Base-by-base conservation (phyloP, 2,888 invertebrate species). In the Meganola albula region DNA sequence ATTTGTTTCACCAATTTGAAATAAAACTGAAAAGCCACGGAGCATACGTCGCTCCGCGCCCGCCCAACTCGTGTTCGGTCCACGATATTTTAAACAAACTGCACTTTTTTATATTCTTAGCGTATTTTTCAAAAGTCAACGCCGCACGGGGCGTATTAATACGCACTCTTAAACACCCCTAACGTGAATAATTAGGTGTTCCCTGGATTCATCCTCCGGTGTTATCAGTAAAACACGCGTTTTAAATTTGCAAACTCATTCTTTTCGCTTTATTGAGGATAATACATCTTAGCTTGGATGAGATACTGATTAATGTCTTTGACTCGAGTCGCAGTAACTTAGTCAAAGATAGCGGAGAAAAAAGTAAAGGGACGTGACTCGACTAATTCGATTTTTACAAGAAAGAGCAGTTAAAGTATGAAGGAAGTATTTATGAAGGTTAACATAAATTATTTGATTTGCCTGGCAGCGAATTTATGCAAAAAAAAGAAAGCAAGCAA, bases 151-250 rank as follows among this genome's bases (percentile, higher is more conserved):
- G 69, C 68, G 68, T 74, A 74, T 78, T 84, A 83, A 82, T 79
- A 77, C 76, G 69, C 67, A 59, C 69, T 72, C 69, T 75, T 77
- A 77, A 74, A 74, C 82, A 74, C 75, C 83, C 83, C 78, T 69
- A 74, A 84, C 83, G 78, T 83, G 84, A 85, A 84, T 84, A 84
- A 85, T 84, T 84, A 83, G 79, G 74, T 82, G 79, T 80, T 79
- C 75, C 66, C 65, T 53, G 67, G 71, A 75, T 80, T 83, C 74
- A 74, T 74, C 66, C 65, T 48, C 53, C 59, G 42, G 62, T 57
- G 72, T 79, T 83, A 84, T 84, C 85, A 72, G 62, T 69, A 66
- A 64, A 76, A 85, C 84, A 84, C 79, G 82, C 73, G 75, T 74
- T 80, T 80, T 71, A 78, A 78, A 83, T 78, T 80, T 70, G 78